Conservation (phyloP, 2,797 vertebrate genomes). For the Gallinago nigripennis region DNA sequence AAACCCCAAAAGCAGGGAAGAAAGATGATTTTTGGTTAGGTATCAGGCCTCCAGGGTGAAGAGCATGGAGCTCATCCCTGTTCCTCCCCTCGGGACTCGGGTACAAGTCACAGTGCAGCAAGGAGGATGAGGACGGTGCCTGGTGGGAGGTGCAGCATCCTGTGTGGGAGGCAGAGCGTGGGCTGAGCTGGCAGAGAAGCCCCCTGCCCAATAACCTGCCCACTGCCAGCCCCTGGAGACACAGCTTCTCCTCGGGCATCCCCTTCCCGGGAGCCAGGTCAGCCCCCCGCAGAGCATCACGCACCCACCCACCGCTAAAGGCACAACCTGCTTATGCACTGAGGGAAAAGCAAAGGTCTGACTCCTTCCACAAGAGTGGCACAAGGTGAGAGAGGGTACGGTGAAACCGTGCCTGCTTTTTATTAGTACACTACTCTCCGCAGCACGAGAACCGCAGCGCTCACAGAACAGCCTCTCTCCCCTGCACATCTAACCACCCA, state of each 20-base stretch:
- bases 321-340: neutral
- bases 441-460: accelerated
- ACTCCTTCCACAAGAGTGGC: neutral
- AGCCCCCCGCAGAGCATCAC: neutral
- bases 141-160: neutral
- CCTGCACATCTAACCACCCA: neutral
- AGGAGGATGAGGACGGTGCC: no score
- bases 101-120: accelerated
- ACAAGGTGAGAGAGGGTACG: no score
- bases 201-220: accelerated
- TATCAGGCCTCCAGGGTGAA: neutral
- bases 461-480: neutral
- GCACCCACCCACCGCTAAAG: neutral
- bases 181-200: neutral
- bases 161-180: accelerated
- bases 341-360: neutral
- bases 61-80: accelerated
- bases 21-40: neutral
- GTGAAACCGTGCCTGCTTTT: neutral
- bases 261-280: accelerated
- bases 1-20: neutral
- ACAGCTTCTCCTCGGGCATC: neutral
- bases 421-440: neutral
- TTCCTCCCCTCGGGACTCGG: accelerated
- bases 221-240: neutral